Base-by-base conservation (phyloP, 2,797 vertebrate genomes). In the Ctenopoma multispine region DNA sequence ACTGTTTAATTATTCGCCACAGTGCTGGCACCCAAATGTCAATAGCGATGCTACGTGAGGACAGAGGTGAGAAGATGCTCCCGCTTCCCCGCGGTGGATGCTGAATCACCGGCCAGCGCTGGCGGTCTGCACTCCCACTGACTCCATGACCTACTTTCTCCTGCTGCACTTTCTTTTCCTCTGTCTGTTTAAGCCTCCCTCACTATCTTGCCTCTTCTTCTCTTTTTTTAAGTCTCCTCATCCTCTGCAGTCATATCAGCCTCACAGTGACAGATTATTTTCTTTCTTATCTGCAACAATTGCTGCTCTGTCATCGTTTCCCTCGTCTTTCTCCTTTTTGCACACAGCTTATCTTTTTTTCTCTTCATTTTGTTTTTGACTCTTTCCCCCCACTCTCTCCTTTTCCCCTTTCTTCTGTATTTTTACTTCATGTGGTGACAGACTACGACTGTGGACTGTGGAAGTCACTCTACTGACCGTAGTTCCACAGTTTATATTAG, bases 131-230 rank as follows among this genome's bases (percentile, higher is more conserved):
- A 24, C 69, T 81, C 60, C 57, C 5, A 21, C 64, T 63, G 77
- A 83, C 79, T 84, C 57, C 34, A 0, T 83, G 84, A 83, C 83
- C 84, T 74, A 82, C 79, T 83, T 90, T 62, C 47, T 76, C 5
- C 54, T 18, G 47, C 43, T 56, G 7, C 15, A 55, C 49, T 65
- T 62, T 68, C 18, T 41, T 40, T 48, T 14, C 27, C 23, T 46
- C 34, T 20, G 49, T 57, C 21, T 21, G 1, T 27, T 54, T 46
- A 24, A 71, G 41, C 47, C 20, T 56, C 21, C 29, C 31, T 31
- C 23, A 21, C 40, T 44, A 7, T 62, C 12, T 10, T 58, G 36
- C 34, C 6, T 69, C 17, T 18, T 7, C 23, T 48, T 7, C 7
- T 31, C 14, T 56, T 31, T 18, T 21, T 61, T 23, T 70, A 43